phyloP scores from a whole-genome alignment of 2,888 invertebrate genomes.

The Cryptocheilus praepositus region DNA sequence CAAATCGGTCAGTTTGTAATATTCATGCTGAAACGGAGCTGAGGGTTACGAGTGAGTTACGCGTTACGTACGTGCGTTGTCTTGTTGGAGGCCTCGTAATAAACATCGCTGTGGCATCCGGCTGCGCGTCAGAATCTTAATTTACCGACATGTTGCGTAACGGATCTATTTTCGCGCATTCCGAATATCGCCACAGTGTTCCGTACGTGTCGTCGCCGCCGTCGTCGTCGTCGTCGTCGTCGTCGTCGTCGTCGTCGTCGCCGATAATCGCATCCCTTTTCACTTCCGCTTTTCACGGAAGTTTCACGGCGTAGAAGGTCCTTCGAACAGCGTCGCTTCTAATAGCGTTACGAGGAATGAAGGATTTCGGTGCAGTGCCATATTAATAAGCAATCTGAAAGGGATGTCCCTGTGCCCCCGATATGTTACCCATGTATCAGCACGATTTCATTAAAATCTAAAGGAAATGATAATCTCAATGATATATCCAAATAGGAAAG shows the following conservation, averaged over 20 bases:
- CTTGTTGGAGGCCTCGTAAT: conserved; percentile 50
- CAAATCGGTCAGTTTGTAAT: background rate
- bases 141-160: conserved; percentile 65
- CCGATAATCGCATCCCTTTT: background rate
- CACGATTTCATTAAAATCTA: too few relatives aligned
- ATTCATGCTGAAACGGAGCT: background rate
- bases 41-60: background rate
- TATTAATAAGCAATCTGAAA: conserved; percentile 44
- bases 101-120: conserved; percentile 65
- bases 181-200: conserved; percentile 34
- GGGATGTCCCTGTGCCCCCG: conserved; percentile 28
- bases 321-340: too few relatives aligned
- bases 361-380: conserved; percentile 27
- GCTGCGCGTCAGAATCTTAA: conserved; percentile 67
- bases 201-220: conserved; percentile 14
- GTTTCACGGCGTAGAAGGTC: background rate
- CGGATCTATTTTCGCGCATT: conserved; percentile 62
- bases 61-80: conserved; percentile 27
- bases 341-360: conserved; percentile 21
- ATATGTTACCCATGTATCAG: too few relatives aligned
- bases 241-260: background rate
- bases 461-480: too few relatives aligned
- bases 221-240: background rate
- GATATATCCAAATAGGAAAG: too few relatives aligned
- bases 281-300: background rate